Evolutionary conservation across 2,797 vertebrate genomes (phyloP), one percentile per base, ranked within the genome.

Genomic region (Acanthurus leucopareius): DNA sequence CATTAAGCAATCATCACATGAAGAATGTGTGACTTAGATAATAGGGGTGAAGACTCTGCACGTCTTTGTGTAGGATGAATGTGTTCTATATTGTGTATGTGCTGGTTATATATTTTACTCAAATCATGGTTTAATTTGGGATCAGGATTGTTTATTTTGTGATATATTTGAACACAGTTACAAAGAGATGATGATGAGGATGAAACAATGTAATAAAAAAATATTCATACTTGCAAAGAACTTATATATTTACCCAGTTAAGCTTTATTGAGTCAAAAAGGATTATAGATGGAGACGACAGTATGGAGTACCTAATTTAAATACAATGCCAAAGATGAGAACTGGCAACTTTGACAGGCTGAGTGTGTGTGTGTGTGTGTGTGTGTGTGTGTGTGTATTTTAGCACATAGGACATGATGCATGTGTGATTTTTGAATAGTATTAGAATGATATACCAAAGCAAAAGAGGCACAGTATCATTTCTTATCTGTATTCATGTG

Each of bases 401-500:
- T 32, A 3, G 28, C 28, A 32, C 28, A 4, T 32, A 32, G 28
- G 3, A 11, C 25, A 10, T 59, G 52, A 22, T 40, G 5, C 38
- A 20, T 35, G 32, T 35, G 32, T 35, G 32, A 5, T 47, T 40
- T 40, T 40, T 19, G 14, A n/a, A 58, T 32, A 68, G 47, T 68
- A 49, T 59, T 71, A 48, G 7, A 51, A 72, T 78, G 70, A 81
- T 85, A 69, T 59, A 84, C 49, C 58, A 14, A 68, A 32, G 52
- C 67, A 82, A 82, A 86, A 58, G 22, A 75, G 73, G 49, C 7
- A 11, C 42, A 48, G 35, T 69, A 61, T 77, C 67, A 69, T 59
- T 62, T 80, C 62, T 74, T n/a, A 59, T 87, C 67, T 80, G 85
- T 72, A 88, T 82, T 85, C 79, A 73, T 47, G 47, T 44, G 40